Conservation (phyloP, 1,140 invertebrate genomes). For the Theocolax elegans region DNA sequence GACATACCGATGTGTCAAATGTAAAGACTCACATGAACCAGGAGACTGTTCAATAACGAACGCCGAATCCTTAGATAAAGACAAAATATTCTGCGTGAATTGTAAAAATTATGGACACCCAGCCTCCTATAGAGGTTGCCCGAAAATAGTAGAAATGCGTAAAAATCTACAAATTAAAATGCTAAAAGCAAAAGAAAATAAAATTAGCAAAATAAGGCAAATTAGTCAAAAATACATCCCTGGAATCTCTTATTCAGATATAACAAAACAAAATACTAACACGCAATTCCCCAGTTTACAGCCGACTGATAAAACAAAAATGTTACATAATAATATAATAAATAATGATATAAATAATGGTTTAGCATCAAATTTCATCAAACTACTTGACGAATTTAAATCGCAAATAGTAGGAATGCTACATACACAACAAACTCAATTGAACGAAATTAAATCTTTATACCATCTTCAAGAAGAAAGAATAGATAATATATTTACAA, state of each 20-base stretch:
- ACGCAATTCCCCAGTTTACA: too few species aligned
- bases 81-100: constrained; percentile 28
- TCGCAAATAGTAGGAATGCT: neutral
- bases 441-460: neutral
- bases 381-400: too few species aligned
- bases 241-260: too few species aligned
- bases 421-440: neutral
- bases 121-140: constrained; percentile 41
- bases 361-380: too few species aligned
- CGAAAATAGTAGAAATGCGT: neutral
- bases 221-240: neutral
- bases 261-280: too few species aligned
- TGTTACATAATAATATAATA: too few species aligned
- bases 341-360: too few species aligned
- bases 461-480: neutral
- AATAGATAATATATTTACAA: neutral
- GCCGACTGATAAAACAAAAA: too few species aligned
- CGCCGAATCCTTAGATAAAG: too few species aligned
- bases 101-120: constrained; percentile 22
- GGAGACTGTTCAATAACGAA: constrained; percentile 19
- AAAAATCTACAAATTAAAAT: neutral
- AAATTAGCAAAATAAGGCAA: neutral
- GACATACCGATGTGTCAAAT: constrained; percentile 39
- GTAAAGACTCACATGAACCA: constrained; percentile 21
- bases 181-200: neutral